Evolutionary conservation across 2,888 invertebrate species (phyloP), one percentile per base, ranked within the genome.

Genomic region (Leuctra nigra): DNA sequence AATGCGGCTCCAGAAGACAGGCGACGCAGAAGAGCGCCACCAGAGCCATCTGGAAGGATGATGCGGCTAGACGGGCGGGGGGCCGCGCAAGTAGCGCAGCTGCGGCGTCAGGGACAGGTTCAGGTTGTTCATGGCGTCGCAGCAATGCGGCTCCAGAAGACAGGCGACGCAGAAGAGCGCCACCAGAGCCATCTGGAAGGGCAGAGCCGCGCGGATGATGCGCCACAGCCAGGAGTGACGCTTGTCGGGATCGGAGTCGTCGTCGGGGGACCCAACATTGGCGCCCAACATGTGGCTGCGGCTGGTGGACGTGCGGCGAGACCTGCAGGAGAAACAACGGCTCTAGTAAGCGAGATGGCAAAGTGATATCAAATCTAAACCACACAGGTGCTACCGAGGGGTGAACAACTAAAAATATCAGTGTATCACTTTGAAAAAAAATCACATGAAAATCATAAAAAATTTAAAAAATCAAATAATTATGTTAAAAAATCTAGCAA

Each of bases 41-140:
- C 55, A 89, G 75, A 58, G 86, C 86, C 63, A 88, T 70, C 65
- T 88, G 88, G 67, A 89, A 84, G 53, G 88, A 87, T 61, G 88
- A 70, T n/a, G 87, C 82, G 24, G n/a, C 81, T 79, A 88, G 63
- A 87, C 81, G 6, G 91, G 90, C 18, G 89, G 90, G 11, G 89
- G 88, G 61, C 89, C 89, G 59, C 84, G 80, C n/a, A 87, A 81
- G 70, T 90, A 90, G 64, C 86, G 83, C 56, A 91, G 75, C 66
- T 89, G 87, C 4, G 90, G 89, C 14, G 85, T 83, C 38, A 90
- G 72, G 0, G 86, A 84, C 65, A 87, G 77, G 53, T 84, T 83
- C 61, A 87, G 79, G 55, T 85, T 86, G 74, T 89, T 87, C 66
- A 87, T 77, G 55, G 83, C 80, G 68, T 88, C 87, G 83, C 79